Conservation (phyloP, 2,797 vertebrate species). For the Hippocampus kuda region DNA sequence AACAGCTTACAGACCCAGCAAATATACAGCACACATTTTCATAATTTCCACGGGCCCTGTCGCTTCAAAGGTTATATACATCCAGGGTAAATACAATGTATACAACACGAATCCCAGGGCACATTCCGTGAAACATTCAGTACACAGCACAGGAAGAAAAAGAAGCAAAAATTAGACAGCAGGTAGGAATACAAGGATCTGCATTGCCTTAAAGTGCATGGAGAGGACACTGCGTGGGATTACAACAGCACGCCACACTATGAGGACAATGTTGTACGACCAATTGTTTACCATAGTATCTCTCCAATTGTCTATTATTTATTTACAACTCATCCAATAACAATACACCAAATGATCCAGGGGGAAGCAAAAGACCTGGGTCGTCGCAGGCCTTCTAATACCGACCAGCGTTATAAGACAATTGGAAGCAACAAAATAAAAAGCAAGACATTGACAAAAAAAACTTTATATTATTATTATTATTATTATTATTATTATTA, state of each 20-base stretch:
- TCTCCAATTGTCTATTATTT: neutral
- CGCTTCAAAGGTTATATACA: constrained; percentile 13
- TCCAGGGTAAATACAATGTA: constrained; percentile 8
- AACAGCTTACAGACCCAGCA: neutral
- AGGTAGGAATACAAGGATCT: constrained; percentile 32
- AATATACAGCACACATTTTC: constrained; percentile 11
- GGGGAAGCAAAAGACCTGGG: neutral
- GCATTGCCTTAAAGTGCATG: constrained; percentile 67
- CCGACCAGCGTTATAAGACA: too few relatives aligned
- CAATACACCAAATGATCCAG: neutral
- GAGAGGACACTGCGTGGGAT: constrained; percentile 38
- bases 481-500: neutral
- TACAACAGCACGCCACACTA: neutral
- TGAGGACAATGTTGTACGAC: neutral
- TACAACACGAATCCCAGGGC: constrained; percentile 7
- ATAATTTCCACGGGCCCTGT: constrained; percentile 5
- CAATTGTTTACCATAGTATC: neutral
- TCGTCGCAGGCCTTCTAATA: neutral
- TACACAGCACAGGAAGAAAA: constrained; percentile 16
- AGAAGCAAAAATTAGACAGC: constrained; percentile 21
- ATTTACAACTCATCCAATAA: constrained; percentile 3
- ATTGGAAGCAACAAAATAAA: neutral
- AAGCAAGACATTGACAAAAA: neutral
- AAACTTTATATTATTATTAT: neutral
- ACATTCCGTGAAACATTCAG: constrained; percentile 8